Evolutionary conservation across 2,888 invertebrate genomes (phyloP), one percentile per base, ranked within the genome.

Genomic region (Pycnomerus fuliginosus): DNA sequence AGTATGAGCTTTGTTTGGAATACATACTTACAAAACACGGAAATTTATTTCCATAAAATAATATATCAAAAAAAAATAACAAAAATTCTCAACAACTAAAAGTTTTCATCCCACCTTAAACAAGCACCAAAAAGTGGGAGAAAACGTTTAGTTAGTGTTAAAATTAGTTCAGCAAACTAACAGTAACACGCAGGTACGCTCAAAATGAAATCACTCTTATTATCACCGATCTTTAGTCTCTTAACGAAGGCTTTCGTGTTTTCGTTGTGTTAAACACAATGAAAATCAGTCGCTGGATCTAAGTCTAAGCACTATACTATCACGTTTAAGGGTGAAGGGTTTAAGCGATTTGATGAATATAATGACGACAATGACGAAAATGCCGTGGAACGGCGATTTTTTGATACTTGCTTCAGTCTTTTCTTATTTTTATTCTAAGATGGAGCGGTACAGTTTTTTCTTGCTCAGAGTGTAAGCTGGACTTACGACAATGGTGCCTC

Each of bases 381-480:
- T 2, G 29, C 27, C 20, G 17, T 24, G 16, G 27, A 30, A 34
- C 42, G 44, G 48, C 48, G 44, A 25, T 44, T 28, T 44, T 43
- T 13, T 24, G 27, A 25, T 10, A 28, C 4, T 51, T 50, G 37
- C 37, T 37, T 53, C 56, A 52, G 52, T 56, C 53, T 55, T 61
- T 41, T 48, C 38, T 25, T 12, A 11, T 39, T 37, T 25, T 54
- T 61, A 65, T 38, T 67, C 67, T 44, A 58, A 57, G 67, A 81
- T 82, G 64, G 86, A 85, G 67, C 90, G 80, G 79, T 92, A 93
- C 62, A 94, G 77, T 76, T 93, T 93, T 74, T 90, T 90, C 80
- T 94, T 94, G 72, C 86, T 88, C 75, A 94, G 78, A 67, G 84
- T 84, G 78, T 90, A 94, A 69, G 86, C 87, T 62, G 87, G 85